phyloP scores from a whole-genome alignment of 2,888 invertebrate genomes.

The Calliopum simillimum region DNA sequence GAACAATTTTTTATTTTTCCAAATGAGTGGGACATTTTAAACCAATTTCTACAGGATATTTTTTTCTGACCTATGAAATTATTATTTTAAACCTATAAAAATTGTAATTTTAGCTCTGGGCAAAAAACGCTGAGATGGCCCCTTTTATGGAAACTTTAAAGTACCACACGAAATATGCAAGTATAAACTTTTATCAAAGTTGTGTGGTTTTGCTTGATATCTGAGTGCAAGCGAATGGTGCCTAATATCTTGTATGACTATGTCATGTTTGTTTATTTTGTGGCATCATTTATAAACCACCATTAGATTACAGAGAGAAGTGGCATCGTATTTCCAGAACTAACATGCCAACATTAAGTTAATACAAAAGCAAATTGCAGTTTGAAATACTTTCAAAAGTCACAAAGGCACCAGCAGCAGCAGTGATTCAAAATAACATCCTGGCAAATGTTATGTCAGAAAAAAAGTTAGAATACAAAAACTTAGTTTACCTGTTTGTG shows the following conservation, averaged over 20 bases:
- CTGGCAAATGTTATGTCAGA: not conserved
- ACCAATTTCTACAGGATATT: too few relatives aligned
- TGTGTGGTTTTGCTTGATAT: conserved; percentile 3
- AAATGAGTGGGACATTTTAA: too few relatives aligned
- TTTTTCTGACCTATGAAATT: too few relatives aligned
- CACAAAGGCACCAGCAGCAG: not conserved
- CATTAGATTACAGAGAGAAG: not conserved
- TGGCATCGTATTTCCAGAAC: not conserved
- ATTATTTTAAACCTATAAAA: too few relatives aligned
- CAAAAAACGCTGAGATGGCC: too few relatives aligned
- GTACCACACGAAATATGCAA: too few relatives aligned
- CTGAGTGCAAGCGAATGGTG: not conserved
- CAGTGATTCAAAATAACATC: conserved; percentile 26
- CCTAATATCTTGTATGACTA: too few relatives aligned
- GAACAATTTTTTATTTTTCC: too few relatives aligned
- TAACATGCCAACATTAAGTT: conserved; percentile 12
- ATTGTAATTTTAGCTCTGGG: too few relatives aligned
- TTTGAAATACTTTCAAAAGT: conserved; percentile 11
- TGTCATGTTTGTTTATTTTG: not conserved
- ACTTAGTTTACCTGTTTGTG: conserved; percentile 15
- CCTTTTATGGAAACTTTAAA: too few relatives aligned
- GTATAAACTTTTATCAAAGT: too few relatives aligned
- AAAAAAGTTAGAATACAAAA: conserved; percentile 3
- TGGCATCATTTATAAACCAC: not conserved
- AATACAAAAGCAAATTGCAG: conserved; percentile 30